These are phyloP conservation scores for Nebria brevicollis DNA, from an alignment of 2,888 invertebrate species.

Conservation along the genomic window DNA sequence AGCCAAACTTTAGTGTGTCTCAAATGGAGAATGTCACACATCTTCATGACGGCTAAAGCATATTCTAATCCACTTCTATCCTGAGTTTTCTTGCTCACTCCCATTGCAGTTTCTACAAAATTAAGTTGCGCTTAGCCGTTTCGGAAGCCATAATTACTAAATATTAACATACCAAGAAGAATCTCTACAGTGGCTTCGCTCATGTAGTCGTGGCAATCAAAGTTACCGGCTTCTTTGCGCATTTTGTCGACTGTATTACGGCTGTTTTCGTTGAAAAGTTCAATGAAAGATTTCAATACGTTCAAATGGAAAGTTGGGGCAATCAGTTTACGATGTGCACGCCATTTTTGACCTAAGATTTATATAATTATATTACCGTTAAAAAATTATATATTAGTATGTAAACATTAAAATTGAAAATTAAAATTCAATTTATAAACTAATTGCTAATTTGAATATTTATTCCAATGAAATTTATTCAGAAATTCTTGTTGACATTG, in stretches of 20 bases:
- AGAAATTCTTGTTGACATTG: too few relatives aligned
- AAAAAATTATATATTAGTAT: not conserved
- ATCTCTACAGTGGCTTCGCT: constrained; percentile 87
- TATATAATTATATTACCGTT: too few relatives aligned
- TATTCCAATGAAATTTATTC: not conserved
- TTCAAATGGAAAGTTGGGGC: constrained; percentile 91
- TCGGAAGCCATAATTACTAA: constrained; percentile 62
- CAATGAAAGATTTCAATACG: constrained; percentile 86
- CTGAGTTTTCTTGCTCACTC: constrained; percentile 84
- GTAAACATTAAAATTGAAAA: not conserved
- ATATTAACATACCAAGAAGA: constrained; percentile 65
- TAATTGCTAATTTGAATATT: not conserved
- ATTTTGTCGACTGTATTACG: constrained; percentile 63
- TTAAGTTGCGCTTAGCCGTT: not conserved
- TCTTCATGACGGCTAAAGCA: constrained; percentile 89
- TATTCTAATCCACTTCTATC: constrained; percentile 85
- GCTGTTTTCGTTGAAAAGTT: constrained; percentile 85
- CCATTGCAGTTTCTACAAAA: constrained; percentile 88
- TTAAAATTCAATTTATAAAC: not conserved
- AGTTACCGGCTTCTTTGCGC: constrained; percentile 66
- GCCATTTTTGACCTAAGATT: constrained; percentile 80
- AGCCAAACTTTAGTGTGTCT: constrained; percentile 85
- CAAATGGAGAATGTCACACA: constrained; percentile 86
- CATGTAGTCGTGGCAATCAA: constrained; percentile 86
- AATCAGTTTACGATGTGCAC: constrained; percentile 84